Conservation (phyloP, 2,797 vertebrate genomes). For the Mus spretus region DNA sequence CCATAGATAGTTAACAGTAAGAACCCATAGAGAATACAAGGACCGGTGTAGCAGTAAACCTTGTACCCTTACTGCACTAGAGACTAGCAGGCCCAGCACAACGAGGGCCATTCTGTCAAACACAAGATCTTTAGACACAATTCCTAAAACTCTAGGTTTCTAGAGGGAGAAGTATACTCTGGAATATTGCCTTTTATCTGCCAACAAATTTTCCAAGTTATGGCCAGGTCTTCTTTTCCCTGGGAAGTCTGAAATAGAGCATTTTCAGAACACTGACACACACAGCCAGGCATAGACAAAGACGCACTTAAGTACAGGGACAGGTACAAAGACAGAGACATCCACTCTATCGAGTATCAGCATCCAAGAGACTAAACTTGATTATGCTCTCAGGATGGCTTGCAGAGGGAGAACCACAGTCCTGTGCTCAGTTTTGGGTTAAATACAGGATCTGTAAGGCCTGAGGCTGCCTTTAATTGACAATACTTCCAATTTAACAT, state of each 20-base stretch:
- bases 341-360: not conserved
- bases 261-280: not conserved
- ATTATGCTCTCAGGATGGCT: not conserved
- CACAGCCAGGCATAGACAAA: not conserved
- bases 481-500: constrained; percentile 57
- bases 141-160: constrained; percentile 52
- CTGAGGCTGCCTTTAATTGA: not conserved
- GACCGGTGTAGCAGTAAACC: not conserved
- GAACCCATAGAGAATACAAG: not conserved
- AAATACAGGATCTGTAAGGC: constrained; percentile 7
- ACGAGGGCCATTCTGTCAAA: not conserved
- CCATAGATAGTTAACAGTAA: not conserved
- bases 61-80: constrained; percentile 15
- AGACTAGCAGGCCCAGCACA: not conserved
- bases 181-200: constrained; percentile 40
- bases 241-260: not conserved
- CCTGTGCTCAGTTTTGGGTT: constrained; percentile 20
- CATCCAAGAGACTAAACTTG: not conserved
- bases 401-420: not conserved
- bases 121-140: not conserved
- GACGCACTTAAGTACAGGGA: not conserved
- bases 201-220: constrained; percentile 48
- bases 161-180: constrained; percentile 5
- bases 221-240: not conserved
- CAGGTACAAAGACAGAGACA: not conserved